Evolutionary conservation across 2,888 invertebrate species (phyloP).

Genomic region (Platycheirus albimanus): DNA sequence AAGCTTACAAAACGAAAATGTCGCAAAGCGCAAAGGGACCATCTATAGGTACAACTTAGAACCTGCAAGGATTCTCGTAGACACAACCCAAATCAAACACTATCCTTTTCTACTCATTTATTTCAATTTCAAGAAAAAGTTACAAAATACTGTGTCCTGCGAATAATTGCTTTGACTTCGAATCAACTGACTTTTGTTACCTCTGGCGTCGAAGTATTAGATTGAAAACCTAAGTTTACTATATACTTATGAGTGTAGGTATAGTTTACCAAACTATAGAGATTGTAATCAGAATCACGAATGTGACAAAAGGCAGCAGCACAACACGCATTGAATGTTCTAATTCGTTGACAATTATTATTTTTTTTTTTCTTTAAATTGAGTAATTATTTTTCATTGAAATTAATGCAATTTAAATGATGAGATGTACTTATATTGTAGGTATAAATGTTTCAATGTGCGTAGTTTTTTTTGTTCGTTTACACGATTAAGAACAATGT

Average conservation of each 20-base stretch:
- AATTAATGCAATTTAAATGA: background rate
- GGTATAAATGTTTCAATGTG: background rate
- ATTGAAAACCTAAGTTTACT: no score
- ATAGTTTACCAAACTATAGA: slow-evolving; percentile 2
- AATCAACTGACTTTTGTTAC: no score
- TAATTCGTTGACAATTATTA: background rate
- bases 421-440: background rate
- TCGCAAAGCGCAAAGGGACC: no score
- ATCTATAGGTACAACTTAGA: no score
- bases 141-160: background rate
- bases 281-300: no score
- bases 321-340: slow-evolving; percentile 14
- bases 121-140: background rate
- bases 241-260: no score
- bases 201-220: background rate
- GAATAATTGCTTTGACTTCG: slow-evolving; percentile 13
- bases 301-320: no score
- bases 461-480: background rate
- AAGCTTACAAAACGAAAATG: no score
- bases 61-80: no score
- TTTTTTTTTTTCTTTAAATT: no score
- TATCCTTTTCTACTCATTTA: slow-evolving; percentile 6
- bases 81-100: no score
- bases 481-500: background rate
- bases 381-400: no score